phyloP scores from a whole-genome alignment of 2,797 vertebrate species.

The Myotis planiceps region DNA sequence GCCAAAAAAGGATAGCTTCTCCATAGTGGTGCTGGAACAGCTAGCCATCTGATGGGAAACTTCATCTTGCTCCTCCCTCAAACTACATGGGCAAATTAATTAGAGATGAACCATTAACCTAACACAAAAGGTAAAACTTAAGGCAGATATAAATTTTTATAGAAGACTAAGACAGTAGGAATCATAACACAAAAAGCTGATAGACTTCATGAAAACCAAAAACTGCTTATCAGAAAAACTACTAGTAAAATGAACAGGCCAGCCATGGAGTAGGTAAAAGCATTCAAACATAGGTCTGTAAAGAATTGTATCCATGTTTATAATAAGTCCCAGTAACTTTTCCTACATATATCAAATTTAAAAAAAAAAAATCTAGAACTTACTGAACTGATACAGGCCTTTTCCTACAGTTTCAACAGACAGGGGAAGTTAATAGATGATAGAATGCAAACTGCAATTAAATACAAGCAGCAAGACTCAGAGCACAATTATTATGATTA shows the following conservation, averaged over 20 bases:
- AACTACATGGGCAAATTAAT: background rate
- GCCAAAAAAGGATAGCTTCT: background rate
- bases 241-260: background rate
- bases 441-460: background rate
- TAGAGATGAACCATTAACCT: background rate
- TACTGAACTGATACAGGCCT: background rate
- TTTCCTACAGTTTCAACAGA: background rate
- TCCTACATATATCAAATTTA: background rate
- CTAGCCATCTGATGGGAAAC: background rate
- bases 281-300: background rate
- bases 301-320: background rate
- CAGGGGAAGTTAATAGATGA: background rate
- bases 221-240: background rate
- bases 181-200: background rate
- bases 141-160: background rate
- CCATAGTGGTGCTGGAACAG: background rate
- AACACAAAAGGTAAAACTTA: background rate
- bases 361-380: background rate
- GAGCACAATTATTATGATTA: background rate
- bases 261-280: background rate
- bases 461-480: background rate
- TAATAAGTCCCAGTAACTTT: slow-evolving; percentile 9
- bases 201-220: background rate
- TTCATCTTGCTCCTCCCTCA: background rate
- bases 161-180: background rate